Evolutionary conservation across 1,140 invertebrate genomes (phyloP).

Genomic region (Nasonia vitripennis): DNA sequence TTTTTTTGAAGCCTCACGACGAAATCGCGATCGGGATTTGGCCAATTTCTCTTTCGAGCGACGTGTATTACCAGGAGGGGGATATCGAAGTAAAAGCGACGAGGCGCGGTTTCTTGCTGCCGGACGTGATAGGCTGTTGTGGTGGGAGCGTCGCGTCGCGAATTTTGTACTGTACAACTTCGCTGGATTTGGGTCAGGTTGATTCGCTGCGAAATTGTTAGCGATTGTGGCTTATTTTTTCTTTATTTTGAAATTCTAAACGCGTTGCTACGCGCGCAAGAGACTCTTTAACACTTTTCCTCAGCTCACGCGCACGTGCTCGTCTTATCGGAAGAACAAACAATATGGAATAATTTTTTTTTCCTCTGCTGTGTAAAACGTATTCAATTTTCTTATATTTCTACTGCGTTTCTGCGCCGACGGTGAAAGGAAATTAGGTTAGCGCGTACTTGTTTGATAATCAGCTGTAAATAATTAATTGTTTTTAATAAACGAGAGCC

Average conservation of each 20-base stretch:
- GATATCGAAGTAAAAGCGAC: neutral
- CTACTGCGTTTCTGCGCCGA: neutral
- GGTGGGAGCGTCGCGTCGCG: neutral
- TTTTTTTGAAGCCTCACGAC: neutral
- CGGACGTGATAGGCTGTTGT: neutral
- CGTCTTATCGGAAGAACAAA: neutral
- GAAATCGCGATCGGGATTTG: slow-evolving; percentile 15
- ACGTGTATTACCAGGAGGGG: neutral
- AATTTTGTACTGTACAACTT: neutral
- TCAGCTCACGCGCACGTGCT: neutral
- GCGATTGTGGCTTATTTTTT: too few species aligned
- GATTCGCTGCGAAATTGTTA: neutral
- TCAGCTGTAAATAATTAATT: neutral
- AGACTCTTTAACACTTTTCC: neutral
- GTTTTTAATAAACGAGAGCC: neutral
- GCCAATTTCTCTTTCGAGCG: slow-evolving; percentile 40
- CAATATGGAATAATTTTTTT: neutral
- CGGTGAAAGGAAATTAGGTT: neutral
- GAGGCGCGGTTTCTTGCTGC: neutral
- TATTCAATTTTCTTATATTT: neutral
- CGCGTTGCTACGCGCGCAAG: too few species aligned
- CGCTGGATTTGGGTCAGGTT: neutral
- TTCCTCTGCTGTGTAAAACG: neutral
- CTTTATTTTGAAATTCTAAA: too few species aligned
- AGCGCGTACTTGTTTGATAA: neutral